phyloP scores from a whole-genome alignment of 2,797 vertebrate species.

The Ataeniobius toweri region DNA sequence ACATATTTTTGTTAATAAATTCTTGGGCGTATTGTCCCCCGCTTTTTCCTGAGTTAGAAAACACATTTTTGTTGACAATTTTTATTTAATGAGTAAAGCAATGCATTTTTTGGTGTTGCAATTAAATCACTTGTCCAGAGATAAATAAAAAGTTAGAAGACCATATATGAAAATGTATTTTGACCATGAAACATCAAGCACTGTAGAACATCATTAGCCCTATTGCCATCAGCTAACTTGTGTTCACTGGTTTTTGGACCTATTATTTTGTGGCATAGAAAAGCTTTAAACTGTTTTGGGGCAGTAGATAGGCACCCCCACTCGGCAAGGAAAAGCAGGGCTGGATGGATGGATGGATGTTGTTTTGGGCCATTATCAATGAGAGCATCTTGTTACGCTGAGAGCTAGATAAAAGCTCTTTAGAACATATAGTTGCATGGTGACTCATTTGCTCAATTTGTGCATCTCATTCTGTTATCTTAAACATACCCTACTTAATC shows the following conservation, averaged over 20 bases:
- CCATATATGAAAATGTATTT: too few relatives aligned
- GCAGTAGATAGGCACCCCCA: background rate
- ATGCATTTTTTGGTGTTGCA: too few relatives aligned
- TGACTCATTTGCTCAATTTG: background rate
- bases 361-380: background rate
- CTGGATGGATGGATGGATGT: too few relatives aligned
- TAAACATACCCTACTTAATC: conserved; percentile 39
- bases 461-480: conserved; percentile 15
- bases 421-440: background rate
- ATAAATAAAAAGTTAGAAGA: too few relatives aligned
- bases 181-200: too few relatives aligned
- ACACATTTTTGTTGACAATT: too few relatives aligned
- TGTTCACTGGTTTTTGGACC: background rate
- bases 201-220: background rate
- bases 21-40: too few relatives aligned
- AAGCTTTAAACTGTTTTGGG: background rate
- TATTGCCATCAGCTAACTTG: background rate
- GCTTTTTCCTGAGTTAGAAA: too few relatives aligned
- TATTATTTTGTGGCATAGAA: background rate
- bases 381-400: background rate
- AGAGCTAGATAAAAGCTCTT: background rate
- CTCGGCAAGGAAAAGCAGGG: background rate
- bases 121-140: too few relatives aligned
- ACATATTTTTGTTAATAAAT: too few relatives aligned
- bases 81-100: too few relatives aligned